Percentiles rank a stretch among this genome's conserved stretches.
These are phyloP conservation scores for Cossypha niveicapilla DNA, from an alignment of 2,797 vertebrate species.

Conservation along the genomic window DNA sequence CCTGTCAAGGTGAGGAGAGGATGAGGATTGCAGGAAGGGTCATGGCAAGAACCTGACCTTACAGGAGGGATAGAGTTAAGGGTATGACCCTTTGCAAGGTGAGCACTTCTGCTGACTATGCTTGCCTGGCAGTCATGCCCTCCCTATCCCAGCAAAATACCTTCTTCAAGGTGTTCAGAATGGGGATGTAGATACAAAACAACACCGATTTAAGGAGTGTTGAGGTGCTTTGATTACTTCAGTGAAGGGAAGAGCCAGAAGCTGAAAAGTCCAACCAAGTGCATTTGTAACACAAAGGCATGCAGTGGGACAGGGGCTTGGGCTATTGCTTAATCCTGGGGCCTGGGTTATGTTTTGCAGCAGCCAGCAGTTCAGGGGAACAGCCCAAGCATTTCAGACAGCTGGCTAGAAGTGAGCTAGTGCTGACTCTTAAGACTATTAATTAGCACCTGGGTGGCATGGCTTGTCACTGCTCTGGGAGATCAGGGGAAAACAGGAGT, in stretches of 20 bases:
- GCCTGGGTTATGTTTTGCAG: neutral
- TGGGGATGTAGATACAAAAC: neutral
- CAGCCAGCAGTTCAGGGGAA: neutral
- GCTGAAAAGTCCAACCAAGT: neutral
- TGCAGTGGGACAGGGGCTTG: neutral
- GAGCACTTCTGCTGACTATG: neutral
- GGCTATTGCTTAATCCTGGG: neutral
- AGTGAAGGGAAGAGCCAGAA: neutral
- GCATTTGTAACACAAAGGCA: neutral
- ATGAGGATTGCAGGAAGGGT: neutral
- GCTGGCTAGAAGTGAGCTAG: neutral
- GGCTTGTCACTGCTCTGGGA: neutral
- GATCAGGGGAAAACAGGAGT: neutral
- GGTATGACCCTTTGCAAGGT: neutral
- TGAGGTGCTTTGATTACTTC: neutral
- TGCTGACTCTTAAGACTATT: neutral
- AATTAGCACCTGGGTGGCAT: neutral
- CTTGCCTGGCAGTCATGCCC: neutral
- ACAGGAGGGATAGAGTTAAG: neutral
- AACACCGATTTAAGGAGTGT: fast-evolving
- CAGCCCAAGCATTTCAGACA: neutral
- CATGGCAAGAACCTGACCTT: fast-evolving
- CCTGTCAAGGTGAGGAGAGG: neutral
- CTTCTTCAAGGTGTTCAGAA: neutral
- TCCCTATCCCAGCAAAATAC: neutral